Conservation (phyloP, 2,797 vertebrate species). For the Enteromius paludinosus region DNA sequence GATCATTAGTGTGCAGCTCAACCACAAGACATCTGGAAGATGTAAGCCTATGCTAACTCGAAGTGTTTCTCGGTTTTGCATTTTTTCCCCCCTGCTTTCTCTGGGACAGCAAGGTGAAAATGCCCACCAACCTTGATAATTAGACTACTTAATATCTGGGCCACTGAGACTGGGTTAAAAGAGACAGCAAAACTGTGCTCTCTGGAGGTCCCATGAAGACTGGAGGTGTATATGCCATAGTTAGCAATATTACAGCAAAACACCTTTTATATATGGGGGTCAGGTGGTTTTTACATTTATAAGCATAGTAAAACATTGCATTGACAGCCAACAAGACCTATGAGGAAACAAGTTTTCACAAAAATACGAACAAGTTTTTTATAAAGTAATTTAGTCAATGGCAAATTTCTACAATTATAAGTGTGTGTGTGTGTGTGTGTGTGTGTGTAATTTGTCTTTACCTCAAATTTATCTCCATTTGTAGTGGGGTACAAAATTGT, state of each 20-base stretch:
- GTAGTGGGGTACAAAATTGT: no score
- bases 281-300: not conserved
- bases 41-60: not conserved
- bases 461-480: no score
- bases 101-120: constrained; percentile 24
- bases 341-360: no score
- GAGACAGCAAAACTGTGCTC: not conserved
- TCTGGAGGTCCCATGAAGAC: not conserved
- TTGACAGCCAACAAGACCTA: not conserved
- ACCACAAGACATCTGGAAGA: constrained; percentile 23
- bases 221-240: not conserved
- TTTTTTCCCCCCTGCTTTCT: not conserved
- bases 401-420: not conserved
- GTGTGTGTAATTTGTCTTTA: no score
- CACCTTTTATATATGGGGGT: constrained; percentile 4
- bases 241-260: constrained; percentile 9
- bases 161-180: constrained; percentile 1
- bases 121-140: constrained; percentile 39
- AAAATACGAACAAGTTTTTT: no score
- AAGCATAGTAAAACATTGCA: not conserved
- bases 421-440: no score
- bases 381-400: not conserved
- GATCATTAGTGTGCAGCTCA: not conserved
- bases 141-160: constrained; percentile 43
- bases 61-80: constrained; percentile 8